phyloP scores from a whole-genome alignment of 2,113 vertebrate species.

The Macaca nemestrina region DNA sequence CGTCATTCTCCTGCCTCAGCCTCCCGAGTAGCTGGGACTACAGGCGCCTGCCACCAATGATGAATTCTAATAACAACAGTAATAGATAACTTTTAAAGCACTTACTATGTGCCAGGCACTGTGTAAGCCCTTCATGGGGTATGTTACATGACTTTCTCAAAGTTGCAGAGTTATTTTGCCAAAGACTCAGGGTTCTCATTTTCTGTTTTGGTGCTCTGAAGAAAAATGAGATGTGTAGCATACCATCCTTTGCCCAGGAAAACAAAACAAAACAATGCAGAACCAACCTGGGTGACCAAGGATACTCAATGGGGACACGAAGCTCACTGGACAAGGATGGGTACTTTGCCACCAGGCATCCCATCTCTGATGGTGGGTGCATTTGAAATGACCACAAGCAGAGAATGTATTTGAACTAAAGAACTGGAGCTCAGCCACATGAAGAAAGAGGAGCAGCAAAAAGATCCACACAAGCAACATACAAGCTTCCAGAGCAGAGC shows the following conservation, averaged over 20 bases:
- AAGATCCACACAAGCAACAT: neutral
- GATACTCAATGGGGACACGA: neutral
- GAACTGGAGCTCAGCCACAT: constrained; percentile 38
- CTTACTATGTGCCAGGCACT: neutral
- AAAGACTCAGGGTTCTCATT: neutral
- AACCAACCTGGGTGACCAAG: neutral
- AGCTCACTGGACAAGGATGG: neutral
- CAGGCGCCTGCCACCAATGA: neutral
- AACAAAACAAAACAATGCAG: neutral
- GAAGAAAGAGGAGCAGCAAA: neutral
- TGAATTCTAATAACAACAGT: neutral
- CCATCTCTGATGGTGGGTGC: neutral
- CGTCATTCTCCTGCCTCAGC: too few relatives aligned
- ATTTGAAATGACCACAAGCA: constrained; percentile 15
- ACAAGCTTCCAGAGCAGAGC: neutral
- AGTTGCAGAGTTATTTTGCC: neutral
- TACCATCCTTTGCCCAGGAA: neutral
- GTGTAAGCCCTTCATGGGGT: neutral
- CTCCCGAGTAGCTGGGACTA: too few relatives aligned
- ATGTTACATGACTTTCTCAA: neutral
- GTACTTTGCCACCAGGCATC: neutral
- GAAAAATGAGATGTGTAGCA: neutral
- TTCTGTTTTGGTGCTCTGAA: neutral
- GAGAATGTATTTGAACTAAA: neutral
- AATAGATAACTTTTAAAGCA: neutral